A percentile compares a stretch with the other conserved stretches of the same genome.
Evolutionary conservation across 2,113 vertebrate species (phyloP).

Genomic region (Phylloscopus trochilus): DNA sequence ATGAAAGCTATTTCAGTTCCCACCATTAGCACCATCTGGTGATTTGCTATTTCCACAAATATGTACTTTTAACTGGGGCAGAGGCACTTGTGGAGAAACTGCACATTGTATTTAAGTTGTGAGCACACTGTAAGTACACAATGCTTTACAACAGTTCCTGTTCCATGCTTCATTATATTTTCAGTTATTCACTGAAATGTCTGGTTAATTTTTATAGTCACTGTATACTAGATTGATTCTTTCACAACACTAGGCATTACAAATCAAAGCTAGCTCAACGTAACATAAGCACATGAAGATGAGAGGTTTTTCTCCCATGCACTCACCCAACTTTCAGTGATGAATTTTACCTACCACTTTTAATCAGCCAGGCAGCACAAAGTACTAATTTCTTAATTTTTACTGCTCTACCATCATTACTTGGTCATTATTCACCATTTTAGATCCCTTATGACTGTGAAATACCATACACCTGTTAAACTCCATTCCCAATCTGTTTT

Average conservation of each 20-base stretch:
- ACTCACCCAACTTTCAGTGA: background rate
- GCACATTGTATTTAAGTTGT: background rate
- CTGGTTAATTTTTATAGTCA: background rate
- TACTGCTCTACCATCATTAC: background rate
- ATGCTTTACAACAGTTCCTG: background rate
- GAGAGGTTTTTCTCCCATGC: background rate
- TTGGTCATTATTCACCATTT: background rate
- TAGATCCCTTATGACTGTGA: background rate
- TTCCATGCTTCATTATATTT: background rate
- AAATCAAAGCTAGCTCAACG: background rate
- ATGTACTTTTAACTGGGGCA: background rate
- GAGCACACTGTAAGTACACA: background rate
- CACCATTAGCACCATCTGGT: background rate
- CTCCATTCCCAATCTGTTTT: background rate
- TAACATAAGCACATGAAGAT: background rate
- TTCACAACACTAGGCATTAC: background rate
- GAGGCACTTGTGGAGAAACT: background rate
- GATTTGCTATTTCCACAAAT: background rate
- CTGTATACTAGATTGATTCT: background rate
- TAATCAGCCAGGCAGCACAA: background rate
- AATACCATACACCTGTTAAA: background rate
- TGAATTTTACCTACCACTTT: background rate
- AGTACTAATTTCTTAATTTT: background rate
- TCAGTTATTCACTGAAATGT: background rate
- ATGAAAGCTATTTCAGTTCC: background rate